Evolutionary conservation across 2,888 invertebrate species (phyloP).

Genomic region (Drosophila pseudotalamancana): DNA sequence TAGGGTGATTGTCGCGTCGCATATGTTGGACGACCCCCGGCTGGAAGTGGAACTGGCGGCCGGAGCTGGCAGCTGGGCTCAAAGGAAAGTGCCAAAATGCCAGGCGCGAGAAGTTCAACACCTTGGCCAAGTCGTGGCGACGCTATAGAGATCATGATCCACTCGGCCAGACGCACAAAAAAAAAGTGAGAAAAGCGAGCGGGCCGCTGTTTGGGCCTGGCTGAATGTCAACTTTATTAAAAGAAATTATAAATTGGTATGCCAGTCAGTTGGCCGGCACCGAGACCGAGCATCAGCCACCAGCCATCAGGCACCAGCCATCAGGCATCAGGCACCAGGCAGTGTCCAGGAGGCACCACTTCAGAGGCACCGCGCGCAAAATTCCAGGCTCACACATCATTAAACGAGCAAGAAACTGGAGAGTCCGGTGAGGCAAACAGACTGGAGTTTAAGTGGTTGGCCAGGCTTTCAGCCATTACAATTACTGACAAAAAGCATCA

Average conservation of each 20-base stretch:
- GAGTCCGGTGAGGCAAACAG: conserved; percentile 18
- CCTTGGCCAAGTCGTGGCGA: conserved; percentile 37
- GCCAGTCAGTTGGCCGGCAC: conserved; percentile 60
- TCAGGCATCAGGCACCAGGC: conserved; percentile 4
- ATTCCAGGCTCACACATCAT: conserved; percentile 79
- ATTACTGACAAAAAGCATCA: conserved; percentile 79
- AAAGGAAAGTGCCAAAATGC: conserved; percentile 69
- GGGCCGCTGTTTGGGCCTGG: conserved; percentile 8
- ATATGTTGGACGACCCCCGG: conserved; percentile 45
- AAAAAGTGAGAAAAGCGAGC: not conserved
- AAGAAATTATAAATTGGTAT: conserved; percentile 80
- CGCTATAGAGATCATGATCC: conserved; percentile 64
- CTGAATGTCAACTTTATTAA: conserved; percentile 79
- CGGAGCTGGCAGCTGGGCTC: conserved; percentile 1
- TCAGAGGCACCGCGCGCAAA: conserved; percentile 76
- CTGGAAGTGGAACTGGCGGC: conserved; percentile 9
- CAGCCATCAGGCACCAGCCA: conserved; percentile 12
- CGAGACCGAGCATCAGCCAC: conserved; percentile 13
- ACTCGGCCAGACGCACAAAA: conserved; percentile 62
- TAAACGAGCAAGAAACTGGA: conserved; percentile 67
- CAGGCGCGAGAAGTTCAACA: conserved; percentile 74
- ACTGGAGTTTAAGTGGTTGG: conserved; percentile 46
- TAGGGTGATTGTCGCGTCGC: conserved; percentile 50
- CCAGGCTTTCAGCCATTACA: conserved; percentile 71
- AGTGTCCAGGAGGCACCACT: conserved; percentile 33